Conservation (phyloP, 2,113 vertebrate species). For the Ctenomys sociabilis region DNA sequence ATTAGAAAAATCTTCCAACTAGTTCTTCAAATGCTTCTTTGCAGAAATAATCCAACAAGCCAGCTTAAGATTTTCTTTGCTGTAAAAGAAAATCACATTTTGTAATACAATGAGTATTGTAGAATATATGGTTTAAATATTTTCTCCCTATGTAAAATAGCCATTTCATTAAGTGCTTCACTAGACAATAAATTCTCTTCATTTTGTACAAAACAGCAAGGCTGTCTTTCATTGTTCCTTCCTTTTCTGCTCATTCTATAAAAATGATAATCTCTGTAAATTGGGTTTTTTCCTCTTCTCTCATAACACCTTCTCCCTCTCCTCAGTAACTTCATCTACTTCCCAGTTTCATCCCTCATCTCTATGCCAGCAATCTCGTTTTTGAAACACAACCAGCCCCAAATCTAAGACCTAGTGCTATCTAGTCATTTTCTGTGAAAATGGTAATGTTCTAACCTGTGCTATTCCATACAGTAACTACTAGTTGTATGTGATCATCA, state of each 20-base stretch:
- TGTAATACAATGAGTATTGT: background rate
- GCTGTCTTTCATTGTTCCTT: background rate
- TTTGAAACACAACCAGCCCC: background rate
- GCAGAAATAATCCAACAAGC: background rate
- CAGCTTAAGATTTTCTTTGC: constrained; percentile 3
- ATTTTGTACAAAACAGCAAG: background rate
- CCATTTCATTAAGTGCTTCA: background rate
- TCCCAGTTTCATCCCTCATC: background rate
- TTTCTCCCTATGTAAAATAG: background rate
- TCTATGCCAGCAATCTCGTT: background rate
- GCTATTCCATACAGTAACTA: background rate
- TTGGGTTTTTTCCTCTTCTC: background rate
- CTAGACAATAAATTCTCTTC: background rate
- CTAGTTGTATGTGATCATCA: background rate
- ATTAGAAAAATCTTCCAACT: background rate
- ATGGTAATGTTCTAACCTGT: background rate
- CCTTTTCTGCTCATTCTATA: background rate
- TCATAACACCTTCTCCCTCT: background rate
- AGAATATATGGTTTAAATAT: background rate
- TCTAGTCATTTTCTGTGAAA: background rate
- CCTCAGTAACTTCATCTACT: background rate
- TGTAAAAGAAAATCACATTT: background rate
- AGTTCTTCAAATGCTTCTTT: background rate
- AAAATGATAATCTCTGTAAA: no score
- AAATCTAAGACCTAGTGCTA: background rate